Conservation (phyloP, 1,140 invertebrate species). For the Eumaeus atala region DNA sequence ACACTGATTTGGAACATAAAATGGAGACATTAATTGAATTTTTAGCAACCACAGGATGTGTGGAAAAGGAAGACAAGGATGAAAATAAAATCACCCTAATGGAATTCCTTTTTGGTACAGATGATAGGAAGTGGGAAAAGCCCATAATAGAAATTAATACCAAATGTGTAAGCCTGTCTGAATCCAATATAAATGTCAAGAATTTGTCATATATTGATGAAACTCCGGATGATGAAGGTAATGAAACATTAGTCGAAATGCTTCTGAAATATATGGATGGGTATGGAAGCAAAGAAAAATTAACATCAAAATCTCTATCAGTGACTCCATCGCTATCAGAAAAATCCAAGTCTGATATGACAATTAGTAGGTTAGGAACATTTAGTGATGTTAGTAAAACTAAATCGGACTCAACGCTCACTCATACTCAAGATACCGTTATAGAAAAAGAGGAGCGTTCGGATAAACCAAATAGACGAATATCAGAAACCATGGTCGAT, state of each 20-base stretch:
- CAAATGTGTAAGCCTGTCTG: conserved; percentile 48
- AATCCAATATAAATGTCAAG: conserved; percentile 62
- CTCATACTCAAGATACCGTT: conserved; percentile 64
- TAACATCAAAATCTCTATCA: conserved; percentile 43
- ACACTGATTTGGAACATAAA: conserved; percentile 61
- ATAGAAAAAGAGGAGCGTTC: conserved; percentile 49
- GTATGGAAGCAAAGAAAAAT: conserved; percentile 49
- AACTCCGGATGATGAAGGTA: conserved; percentile 56
- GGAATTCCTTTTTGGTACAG: conserved; percentile 63
- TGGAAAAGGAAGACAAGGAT: conserved; percentile 54
- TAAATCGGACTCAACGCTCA: conserved; percentile 60
- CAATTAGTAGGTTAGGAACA: conserved; percentile 65
- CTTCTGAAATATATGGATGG: conserved; percentile 68
- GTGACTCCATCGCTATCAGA: conserved; percentile 57
- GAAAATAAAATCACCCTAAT: conserved; percentile 66
- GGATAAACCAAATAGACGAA: conserved; percentile 40
- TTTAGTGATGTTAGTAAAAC: conserved; percentile 67
- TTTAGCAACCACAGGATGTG: conserved; percentile 55
- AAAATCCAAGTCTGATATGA: conserved; percentile 68
- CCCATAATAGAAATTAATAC: conserved; percentile 54
- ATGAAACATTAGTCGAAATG: conserved; percentile 65
- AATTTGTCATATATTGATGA: conserved; percentile 66
- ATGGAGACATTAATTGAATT: conserved; percentile 71
- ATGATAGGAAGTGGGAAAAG: conserved; percentile 46
- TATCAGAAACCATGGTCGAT: conserved; percentile 60